Base-by-base conservation (phyloP, 1,140 invertebrate genomes). In the Chrysoperla carnea region DNA sequence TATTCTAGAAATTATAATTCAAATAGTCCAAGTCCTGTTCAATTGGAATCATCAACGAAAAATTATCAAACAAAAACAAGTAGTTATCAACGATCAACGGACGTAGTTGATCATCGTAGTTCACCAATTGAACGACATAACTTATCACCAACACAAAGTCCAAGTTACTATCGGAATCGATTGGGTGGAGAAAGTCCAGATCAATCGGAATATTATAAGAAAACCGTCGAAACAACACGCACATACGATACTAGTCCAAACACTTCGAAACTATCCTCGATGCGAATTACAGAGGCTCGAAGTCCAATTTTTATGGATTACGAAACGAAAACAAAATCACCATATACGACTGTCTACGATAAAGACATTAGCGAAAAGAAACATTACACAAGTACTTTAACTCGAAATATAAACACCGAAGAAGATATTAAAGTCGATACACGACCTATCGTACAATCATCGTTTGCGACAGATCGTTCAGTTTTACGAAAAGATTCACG, bases 401-500 rank as follows among this genome's bases (percentile, higher is more conserved):
- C 29, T 23, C 40, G 44, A 3, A 23, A 23, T 23, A 23, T 23
- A 23, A 23, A 23, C 5, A 23, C 17, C 4, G 45, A 39, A n/a
- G 54, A 60, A 6, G 61, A 57, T 12, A 64, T 63, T 29, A 64
- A 69, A 8, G 66, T 79, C 13, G 77, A 80, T 54, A 77, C 75
- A 11, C 75, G 71, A 41, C 78, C 76, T 17, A 80, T 79, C 47
- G 70, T 80, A 8, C 67, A 72, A 59, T 73, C 79, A 6, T 78
- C 75, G 4, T 73, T 78, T n/a, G 67, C 74, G 50, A 71, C 51
- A 7, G 62, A 77, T 50, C 63, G 70, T 2, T 67, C 71, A 17
- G 61, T 67, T 7, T 60, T 70, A 1, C 66, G 80, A 47, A 68
- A 77, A 42, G 81, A 85, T 52, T 82, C 80, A 7, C 84, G 81